Percentiles rank a stretch among this genome's conserved stretches.
Evolutionary conservation across 2,888 invertebrate genomes (phyloP).

Genomic region (Stenotaenia linearis): DNA sequence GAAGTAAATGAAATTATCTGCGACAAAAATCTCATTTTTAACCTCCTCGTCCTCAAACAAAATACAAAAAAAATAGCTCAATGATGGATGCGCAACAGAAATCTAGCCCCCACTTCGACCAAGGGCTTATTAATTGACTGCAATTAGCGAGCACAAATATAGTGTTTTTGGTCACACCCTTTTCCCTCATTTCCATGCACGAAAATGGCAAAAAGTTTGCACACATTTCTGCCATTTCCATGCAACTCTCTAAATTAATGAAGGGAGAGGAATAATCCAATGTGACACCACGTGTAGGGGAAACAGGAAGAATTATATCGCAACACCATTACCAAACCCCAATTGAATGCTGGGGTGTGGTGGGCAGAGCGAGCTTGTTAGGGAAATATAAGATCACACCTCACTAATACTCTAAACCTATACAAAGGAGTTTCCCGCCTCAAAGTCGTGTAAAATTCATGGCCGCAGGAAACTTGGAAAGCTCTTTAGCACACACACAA

Average conservation of each 20-base stretch:
- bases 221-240: not conserved
- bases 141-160: constrained; percentile 1
- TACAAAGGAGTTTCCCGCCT: not conserved
- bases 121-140: not conserved
- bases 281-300: not conserved
- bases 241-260: not conserved
- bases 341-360: not conserved
- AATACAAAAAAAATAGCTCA: not conserved
- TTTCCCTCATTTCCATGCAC: constrained; percentile 1
- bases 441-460: not conserved
- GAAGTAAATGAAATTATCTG: constrained; percentile 4
- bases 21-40: not conserved
- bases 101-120: not conserved
- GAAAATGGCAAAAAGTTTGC: not conserved
- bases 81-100: not conserved
- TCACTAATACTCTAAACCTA: not conserved
- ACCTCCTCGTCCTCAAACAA: not conserved
- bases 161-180: not conserved
- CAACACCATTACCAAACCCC: not conserved
- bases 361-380: not conserved
- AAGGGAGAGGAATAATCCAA: not conserved
- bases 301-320: not conserved
- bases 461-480: not conserved
- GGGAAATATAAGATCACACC: not conserved
- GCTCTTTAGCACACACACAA: not conserved